phyloP scores from a whole-genome alignment of 2,888 invertebrate species.

The Andrena fulva region DNA sequence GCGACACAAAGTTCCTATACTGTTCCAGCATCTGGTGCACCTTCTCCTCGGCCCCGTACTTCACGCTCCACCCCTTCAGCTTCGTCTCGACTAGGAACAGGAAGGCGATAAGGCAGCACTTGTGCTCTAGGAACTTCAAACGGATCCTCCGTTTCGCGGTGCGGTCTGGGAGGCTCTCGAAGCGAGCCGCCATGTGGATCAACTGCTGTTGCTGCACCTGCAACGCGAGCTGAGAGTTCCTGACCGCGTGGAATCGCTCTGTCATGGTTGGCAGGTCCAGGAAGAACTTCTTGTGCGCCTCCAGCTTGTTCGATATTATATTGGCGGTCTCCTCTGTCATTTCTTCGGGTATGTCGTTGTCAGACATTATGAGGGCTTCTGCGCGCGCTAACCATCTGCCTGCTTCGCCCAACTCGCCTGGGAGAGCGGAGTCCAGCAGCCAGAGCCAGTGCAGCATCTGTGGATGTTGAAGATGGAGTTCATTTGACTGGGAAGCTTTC shows the following conservation, averaged over 20 bases:
- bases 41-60: constrained; percentile 93
- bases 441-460: constrained; percentile 95
- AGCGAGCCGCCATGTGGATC: constrained; percentile 91
- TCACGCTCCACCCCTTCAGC: constrained; percentile 94
- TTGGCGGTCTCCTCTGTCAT: constrained; percentile 96
- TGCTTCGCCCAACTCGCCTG: constrained; percentile 93
- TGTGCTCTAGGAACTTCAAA: constrained; percentile 96
- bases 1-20: constrained; percentile 96
- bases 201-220: constrained; percentile 93
- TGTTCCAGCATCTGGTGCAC: constrained; percentile 94
- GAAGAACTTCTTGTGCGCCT: constrained; percentile 96
- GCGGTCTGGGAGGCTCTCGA: constrained; percentile 90
- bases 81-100: constrained; percentile 96
- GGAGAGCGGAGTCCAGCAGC: constrained; percentile 93
- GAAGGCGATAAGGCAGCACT: constrained; percentile 96
- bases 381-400: constrained; percentile 97
- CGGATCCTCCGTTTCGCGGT: constrained; percentile 93
- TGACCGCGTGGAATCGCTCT: constrained; percentile 91
- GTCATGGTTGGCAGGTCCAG: constrained; percentile 92
- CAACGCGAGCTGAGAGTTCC: constrained; percentile 88
- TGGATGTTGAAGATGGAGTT: not conserved
- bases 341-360: constrained; percentile 91
- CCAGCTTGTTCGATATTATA: constrained; percentile 94
- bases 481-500: no score
- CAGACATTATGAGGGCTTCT: constrained; percentile 92